These are phyloP conservation scores for Tenthredo scrophulariae DNA, from an alignment of 2,888 invertebrate genomes.

Conservation along the genomic window DNA sequence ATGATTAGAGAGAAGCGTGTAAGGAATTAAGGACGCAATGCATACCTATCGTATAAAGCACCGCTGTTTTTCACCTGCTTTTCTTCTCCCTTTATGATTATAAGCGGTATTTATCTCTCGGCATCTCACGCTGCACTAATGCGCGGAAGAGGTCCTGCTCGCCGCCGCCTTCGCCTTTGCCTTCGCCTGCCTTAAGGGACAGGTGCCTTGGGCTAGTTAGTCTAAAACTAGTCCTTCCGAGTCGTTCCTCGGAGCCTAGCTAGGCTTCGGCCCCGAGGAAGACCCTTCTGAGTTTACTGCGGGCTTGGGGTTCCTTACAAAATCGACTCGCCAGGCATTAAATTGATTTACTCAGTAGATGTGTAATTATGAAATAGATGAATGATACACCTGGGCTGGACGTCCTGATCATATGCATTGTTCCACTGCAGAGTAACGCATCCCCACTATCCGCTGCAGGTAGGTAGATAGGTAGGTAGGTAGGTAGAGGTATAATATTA, in stretches of 20 bases:
- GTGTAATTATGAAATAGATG: conserved; percentile 52
- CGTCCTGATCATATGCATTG: neutral
- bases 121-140: conserved; percentile 56
- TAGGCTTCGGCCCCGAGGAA: neutral
- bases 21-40: neutral
- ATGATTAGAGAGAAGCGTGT: conserved; percentile 4
- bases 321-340: conserved; percentile 57
- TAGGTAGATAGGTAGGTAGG: neutral
- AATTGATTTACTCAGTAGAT: conserved; percentile 58
- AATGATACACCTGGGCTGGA: conserved; percentile 47
- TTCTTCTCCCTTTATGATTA: conserved; percentile 56
- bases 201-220: conserved; percentile 62
- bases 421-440: neutral
- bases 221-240: conserved; percentile 40
- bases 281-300: conserved; percentile 1
- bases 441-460: neutral
- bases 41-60: neutral
- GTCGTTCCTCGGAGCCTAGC: neutral
- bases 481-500: conserved; percentile 14
- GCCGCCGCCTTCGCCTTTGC: conserved; percentile 54
- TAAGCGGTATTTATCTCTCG: conserved; percentile 53
- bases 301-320: conserved; percentile 31
- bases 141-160: conserved; percentile 55
- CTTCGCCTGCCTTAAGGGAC: conserved; percentile 60
- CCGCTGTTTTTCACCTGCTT: conserved; percentile 60